phyloP scores from a whole-genome alignment of 2,888 invertebrate species.

The Diachrysia chrysitis region DNA sequence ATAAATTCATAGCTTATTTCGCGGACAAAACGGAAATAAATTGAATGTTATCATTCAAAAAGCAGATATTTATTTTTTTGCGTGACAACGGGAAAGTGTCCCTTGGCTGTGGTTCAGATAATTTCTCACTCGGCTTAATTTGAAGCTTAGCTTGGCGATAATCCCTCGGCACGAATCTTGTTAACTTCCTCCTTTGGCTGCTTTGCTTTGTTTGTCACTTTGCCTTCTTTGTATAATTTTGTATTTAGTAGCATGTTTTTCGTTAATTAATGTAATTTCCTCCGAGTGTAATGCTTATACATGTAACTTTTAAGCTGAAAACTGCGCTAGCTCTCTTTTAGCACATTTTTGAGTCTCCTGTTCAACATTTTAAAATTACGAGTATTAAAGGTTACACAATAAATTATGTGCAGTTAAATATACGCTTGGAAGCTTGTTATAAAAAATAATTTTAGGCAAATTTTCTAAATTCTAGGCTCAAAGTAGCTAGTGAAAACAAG shows the following conservation, averaged over 20 bases:
- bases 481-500: too few relatives aligned
- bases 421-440: too few relatives aligned
- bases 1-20: constrained; percentile 44
- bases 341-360: too few relatives aligned
- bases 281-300: constrained; percentile 26
- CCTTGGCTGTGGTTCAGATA: constrained; percentile 51
- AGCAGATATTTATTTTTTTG: constrained; percentile 58
- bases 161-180: constrained; percentile 60
- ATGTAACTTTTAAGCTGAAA: constrained; percentile 12
- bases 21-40: constrained; percentile 43
- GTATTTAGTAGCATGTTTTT: constrained; percentile 33
- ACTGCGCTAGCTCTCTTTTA: too few relatives aligned
- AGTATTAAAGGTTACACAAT: too few relatives aligned
- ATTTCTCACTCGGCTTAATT: constrained; percentile 57
- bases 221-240: constrained; percentile 54
- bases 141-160: constrained; percentile 58
- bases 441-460: too few relatives aligned
- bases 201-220: constrained; percentile 46
- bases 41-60: constrained; percentile 47
- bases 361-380: too few relatives aligned
- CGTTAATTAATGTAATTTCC: constrained; percentile 35
- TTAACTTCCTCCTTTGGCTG: constrained; percentile 58
- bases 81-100: constrained; percentile 20
- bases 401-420: too few relatives aligned
- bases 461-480: too few relatives aligned